Evolutionary conservation across 2,888 invertebrate species (phyloP).

Genomic region (Drosophila histrio): DNA sequence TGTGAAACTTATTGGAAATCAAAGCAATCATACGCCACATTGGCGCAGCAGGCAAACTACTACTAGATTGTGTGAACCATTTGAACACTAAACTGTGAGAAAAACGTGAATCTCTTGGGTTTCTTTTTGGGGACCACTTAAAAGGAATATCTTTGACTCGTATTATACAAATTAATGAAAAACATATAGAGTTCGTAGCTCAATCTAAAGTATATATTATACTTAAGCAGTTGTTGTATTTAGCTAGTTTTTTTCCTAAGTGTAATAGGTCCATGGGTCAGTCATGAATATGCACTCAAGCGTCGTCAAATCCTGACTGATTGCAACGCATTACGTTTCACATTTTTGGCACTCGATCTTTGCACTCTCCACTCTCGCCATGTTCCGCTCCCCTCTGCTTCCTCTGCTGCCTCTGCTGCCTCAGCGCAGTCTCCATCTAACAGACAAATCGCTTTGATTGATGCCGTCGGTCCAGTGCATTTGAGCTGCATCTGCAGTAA

Average conservation of each 20-base stretch:
- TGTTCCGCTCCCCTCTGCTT: not conserved
- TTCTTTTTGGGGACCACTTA: too few species aligned
- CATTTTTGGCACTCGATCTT: slow-evolving; percentile 53
- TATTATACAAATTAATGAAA: too few species aligned
- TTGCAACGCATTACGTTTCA: slow-evolving; percentile 55
- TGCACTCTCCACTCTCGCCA: not conserved
- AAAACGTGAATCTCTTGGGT: not conserved
- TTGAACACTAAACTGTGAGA: slow-evolving; percentile 24
- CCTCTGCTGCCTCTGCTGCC: not conserved
- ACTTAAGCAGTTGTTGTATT: not conserved
- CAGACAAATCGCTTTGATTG: slow-evolving; percentile 60
- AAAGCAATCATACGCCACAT: slow-evolving; percentile 54
- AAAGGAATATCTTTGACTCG: not conserved
- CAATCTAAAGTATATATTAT: not conserved
- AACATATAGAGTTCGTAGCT: not conserved
- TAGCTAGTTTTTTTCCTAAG: slow-evolving; percentile 15
- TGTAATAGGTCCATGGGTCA: slow-evolving; percentile 32
- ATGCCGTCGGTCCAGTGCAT: slow-evolving; percentile 49
- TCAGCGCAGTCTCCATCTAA: slow-evolving; percentile 7
- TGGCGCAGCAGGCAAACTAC: slow-evolving; percentile 22
- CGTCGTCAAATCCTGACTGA: slow-evolving; percentile 55
- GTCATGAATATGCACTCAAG: slow-evolving; percentile 60
- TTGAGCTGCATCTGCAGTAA: slow-evolving; percentile 49
- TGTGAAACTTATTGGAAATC: slow-evolving; percentile 65
- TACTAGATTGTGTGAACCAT: slow-evolving; percentile 12